Evolutionary conservation across 2,113 vertebrate genomes (phyloP), one percentile per base, ranked within the genome.

Genomic region (Mus spicilegus): DNA sequence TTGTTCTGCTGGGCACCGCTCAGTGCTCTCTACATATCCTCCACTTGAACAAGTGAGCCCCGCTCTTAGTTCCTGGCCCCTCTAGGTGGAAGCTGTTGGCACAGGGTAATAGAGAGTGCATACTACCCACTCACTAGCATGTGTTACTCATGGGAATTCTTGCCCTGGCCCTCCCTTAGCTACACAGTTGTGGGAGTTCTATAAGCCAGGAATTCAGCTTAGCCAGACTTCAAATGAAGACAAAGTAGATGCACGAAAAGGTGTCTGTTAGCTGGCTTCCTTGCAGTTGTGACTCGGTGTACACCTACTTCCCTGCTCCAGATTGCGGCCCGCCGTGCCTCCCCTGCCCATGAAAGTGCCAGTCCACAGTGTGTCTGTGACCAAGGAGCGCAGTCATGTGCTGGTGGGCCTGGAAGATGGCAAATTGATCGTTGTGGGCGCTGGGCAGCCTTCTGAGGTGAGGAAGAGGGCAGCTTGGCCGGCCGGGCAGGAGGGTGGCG

Each of bases 401-500:
- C 98, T 99, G 24, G 99, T 99, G 98, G 99, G 99, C 33, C 98
- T 99, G 91, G 99, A 99, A 94, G 99, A 99, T 0, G 99, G 99
- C 28, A 99, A 99, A 95, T 98, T 99, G 61, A 99, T 99, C 0
- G 99, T 99, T 96, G 99, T 99, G 97, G 99, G 99, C 51, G 99
- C 99, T 0, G 99, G 99, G 87, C 99, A 99, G 97, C 99, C 99
- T 0, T 98, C 99, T 0, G 99, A 99, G 99, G 99, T 99, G 96
- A 99, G 98, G 0, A 24, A 2, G 0, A 54, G 56, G 67, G 19
- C 1, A 75, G 54, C 7, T 11, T 11, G 69, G 17, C 13, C 8
- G 12, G 56, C 3, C 36, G 39, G 61, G 61, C 5, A 6, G 26
- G 14, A 24, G 2, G 8, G 70, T 87, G 33, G 42, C 16, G 61